Evolutionary conservation across 2,113 vertebrate genomes (phyloP), one percentile per base, ranked within the genome.

Genomic region (Solea senegalensis): DNA sequence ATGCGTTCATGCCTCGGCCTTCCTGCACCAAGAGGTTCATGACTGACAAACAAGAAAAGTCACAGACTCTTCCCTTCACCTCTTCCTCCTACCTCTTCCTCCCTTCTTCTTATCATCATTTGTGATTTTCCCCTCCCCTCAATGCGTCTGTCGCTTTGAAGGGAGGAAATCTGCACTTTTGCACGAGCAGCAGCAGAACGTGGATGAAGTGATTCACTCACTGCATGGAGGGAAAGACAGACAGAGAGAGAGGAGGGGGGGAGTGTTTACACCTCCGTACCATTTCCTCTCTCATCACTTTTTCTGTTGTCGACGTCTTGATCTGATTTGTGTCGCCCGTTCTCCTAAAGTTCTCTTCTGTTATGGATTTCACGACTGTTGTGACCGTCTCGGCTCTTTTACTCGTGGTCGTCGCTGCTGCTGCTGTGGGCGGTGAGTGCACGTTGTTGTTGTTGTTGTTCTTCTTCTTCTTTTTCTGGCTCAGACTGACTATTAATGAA

Each of bases 101-200:
- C 70, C 56, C 9, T 50, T 73, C 79, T 88, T 59, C 44, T 78
- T 67, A 43, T 16, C 7, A 9, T 41, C n/a, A n/a, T 7, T 50
- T 80, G 28, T 71, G 40, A 21, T 69, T 81, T n/a, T 70, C 83
- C 76, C 78, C 79, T 27, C 72, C 81, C 65, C 75, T 73, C 26
- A 56, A 43, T 57, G 53, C 69, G 50, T 10, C 45, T 74, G 65
- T 76, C 67, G 15, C 91, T 94, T 94, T 93, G 92, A 93, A 89
- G 87, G 82, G 88, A 93, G 92, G 92, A 94, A 93, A 89, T 89
- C 61, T 92, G 91, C 92, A 90, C 34, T 55, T 82, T 86, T 90
- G 88, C 87, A 89, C 52, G 51, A 80, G 77, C 64, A 86, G 75
- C 80, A 76, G 60, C 64, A 60, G 26, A 43, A 28, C 5, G 65